These are phyloP conservation scores for Drosophila guanche DNA, from an alignment of 1,140 invertebrate genomes.

Conservation along the genomic window DNA sequence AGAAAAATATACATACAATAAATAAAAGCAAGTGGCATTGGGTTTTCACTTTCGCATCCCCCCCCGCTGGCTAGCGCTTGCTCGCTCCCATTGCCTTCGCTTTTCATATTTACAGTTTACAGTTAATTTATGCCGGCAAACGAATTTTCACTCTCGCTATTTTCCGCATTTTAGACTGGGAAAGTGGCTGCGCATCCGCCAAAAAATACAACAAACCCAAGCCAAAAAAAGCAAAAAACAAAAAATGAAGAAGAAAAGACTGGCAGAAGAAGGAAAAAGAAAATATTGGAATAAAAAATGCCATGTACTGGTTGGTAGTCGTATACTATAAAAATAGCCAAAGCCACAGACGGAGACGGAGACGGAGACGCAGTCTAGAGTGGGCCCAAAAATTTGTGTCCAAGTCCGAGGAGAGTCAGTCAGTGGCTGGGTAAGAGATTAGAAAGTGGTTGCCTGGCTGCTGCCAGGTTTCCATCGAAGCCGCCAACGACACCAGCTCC, in stretches of 20 bases:
- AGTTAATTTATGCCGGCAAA: conserved; percentile 62
- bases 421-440: conserved; percentile 58
- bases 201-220: conserved; percentile 17
- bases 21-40: conserved; percentile 14
- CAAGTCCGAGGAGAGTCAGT: conserved; percentile 2
- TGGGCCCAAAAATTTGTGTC: conserved; percentile 44
- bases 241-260: conserved; percentile 8
- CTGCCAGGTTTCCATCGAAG: conserved; percentile 7
- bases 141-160: conserved; percentile 70
- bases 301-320: conserved; percentile 5
- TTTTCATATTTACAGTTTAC: conserved; percentile 55
- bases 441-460: conserved; percentile 54
- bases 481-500: conserved; percentile 5
- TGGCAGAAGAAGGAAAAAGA: conserved; percentile 6
- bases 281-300: too few species aligned
- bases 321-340: conserved; percentile 59
- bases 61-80: conserved; percentile 17
- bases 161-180: conserved; percentile 64
- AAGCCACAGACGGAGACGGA: conserved; percentile 13
- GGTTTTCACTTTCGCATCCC: conserved; percentile 63
- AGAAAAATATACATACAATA: conserved; percentile 1
- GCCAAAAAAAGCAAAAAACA: conserved; percentile 16
- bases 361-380: conserved; percentile 25
- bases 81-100: background rate
- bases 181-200: conserved; percentile 62